Evolutionary conservation across 2,113 vertebrate genomes (phyloP).

Genomic region (Sprattus sprattus): DNA sequence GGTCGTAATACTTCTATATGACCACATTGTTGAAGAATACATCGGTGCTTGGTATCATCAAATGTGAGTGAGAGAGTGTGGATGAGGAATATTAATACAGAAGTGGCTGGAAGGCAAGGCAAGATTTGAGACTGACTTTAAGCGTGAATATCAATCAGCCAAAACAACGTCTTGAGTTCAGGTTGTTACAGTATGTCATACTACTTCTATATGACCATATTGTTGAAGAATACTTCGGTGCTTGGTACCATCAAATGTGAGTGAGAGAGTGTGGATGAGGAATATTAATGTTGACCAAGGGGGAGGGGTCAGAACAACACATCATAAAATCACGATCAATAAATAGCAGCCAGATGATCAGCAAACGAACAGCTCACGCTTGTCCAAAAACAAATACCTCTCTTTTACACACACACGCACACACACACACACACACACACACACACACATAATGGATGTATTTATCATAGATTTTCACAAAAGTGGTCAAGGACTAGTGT

Average conservation of each 20-base stretch:
- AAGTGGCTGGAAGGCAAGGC: too few species aligned
- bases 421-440: too few species aligned
- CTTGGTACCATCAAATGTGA: neutral
- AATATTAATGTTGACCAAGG: neutral
- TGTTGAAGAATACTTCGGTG: neutral
- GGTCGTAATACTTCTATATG: neutral
- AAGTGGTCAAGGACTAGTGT: too few species aligned
- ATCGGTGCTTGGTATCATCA: neutral
- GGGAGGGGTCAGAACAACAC: neutral
- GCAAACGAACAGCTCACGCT: neutral
- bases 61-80: too few species aligned
- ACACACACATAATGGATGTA: neutral
- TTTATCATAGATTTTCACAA: too few species aligned
- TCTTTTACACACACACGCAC: too few species aligned
- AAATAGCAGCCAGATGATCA: neutral
- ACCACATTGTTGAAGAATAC: neutral
- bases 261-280: neutral
- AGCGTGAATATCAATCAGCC: neutral
- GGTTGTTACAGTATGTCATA: too few species aligned
- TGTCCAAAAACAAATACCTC: neutral
- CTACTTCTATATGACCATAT: neutral
- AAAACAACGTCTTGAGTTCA: too few species aligned
- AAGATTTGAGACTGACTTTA: too few species aligned
- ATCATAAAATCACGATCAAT: neutral
- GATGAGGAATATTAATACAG: too few species aligned